Conservation (phyloP, 2,888 invertebrate genomes). For the Didymodactylos carnosus region DNA sequence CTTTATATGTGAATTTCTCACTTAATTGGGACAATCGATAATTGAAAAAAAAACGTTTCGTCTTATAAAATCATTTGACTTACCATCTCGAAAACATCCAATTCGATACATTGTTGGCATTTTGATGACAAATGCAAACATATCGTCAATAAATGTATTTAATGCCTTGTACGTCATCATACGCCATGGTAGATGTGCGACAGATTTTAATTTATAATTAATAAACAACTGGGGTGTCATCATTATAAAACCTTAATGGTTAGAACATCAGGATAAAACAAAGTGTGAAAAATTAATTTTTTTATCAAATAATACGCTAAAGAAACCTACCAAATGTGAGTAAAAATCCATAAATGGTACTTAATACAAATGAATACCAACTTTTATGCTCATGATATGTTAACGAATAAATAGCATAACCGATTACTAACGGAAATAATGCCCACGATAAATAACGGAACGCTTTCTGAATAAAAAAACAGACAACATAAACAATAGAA, state of each 20-base stretch:
- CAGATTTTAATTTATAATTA: constrained; percentile 95
- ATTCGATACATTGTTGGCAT: constrained; percentile 97
- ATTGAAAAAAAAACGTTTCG: neutral
- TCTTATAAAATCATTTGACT: constrained; percentile 15
- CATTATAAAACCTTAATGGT: constrained; percentile 69
- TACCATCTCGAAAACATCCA: constrained; percentile 88
- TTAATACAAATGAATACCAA: constrained; percentile 92
- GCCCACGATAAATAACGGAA: constrained; percentile 85
- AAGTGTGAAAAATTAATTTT: neutral
- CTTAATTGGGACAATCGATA: too few species aligned
- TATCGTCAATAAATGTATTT: constrained; percentile 97
- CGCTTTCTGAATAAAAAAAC: constrained; percentile 47
- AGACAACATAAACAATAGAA: neutral
- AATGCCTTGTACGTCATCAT: constrained; percentile 99
- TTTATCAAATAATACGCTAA: neutral
- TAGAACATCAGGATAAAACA: neutral
- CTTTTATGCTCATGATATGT: constrained; percentile 90
- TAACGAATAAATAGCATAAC: constrained; percentile 83
- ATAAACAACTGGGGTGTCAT: constrained; percentile 99
- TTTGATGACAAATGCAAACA: constrained; percentile 98
- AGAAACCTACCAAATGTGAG: constrained; percentile 57
- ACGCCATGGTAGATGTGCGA: constrained; percentile 95
- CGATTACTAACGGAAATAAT: constrained; percentile 70
- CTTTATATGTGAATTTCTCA: too few species aligned
- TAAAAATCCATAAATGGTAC: constrained; percentile 88